These are phyloP conservation scores for Peromyscus eremicus DNA, from an alignment of 2,797 vertebrate species.

Conservation along the genomic window DNA sequence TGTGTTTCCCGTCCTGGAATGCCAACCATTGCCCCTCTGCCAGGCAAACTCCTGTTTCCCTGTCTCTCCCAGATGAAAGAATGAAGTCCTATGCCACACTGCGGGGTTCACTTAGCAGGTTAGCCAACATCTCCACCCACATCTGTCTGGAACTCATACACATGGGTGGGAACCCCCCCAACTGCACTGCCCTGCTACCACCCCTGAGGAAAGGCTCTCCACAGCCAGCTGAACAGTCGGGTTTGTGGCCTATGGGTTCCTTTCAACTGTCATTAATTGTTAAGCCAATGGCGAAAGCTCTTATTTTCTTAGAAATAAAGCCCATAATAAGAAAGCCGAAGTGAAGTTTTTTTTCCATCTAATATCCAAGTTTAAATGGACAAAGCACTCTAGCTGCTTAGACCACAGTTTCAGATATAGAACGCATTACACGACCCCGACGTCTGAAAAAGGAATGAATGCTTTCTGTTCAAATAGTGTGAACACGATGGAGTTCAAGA, in stretches of 20 bases:
- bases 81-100: not conserved
- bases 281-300: constrained; percentile 15
- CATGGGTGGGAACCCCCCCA: fast-evolving
- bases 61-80: not conserved
- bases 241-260: not conserved
- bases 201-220: not conserved
- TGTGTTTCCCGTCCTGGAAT: not conserved
- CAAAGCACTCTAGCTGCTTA: not conserved
- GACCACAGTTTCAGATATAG: not conserved
- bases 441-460: not conserved
- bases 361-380: constrained; percentile 33
- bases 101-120: not conserved
- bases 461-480: not conserved
- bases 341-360: constrained; percentile 12
- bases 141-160: not conserved
- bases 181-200: not conserved
- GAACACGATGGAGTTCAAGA: not conserved
- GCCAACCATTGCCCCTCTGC: not conserved
- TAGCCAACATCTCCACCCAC: not conserved
- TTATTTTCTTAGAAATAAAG: constrained; percentile 59
- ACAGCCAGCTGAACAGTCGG: not conserved
- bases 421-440: not conserved
- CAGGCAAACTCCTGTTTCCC: not conserved
- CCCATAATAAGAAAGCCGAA: constrained; percentile 40
- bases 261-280: not conserved